Percentiles rank a stretch among this genome's conserved stretches.
Evolutionary conservation across 2,797 vertebrate species (phyloP).

Genomic region (Sphaeramia orbicularis): DNA sequence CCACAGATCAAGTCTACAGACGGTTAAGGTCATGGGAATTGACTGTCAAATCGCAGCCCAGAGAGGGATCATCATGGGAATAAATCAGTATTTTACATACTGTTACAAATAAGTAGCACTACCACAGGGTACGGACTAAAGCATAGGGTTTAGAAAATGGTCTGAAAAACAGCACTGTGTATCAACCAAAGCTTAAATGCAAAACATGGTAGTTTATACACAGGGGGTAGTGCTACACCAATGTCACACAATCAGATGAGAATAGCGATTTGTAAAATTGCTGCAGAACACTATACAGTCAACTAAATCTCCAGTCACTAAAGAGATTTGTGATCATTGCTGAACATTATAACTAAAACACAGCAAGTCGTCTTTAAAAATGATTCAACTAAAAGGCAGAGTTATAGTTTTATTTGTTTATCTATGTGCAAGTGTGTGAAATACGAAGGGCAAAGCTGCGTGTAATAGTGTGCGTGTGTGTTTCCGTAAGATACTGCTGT

Average conservation of each 20-base stretch:
- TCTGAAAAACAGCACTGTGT: conserved; percentile 36
- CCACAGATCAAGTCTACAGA: conserved; percentile 55
- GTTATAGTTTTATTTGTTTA: conserved; percentile 70
- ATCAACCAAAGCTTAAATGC: conserved; percentile 56
- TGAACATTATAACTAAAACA: conserved; percentile 54
- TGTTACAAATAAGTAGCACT: conserved; percentile 64
- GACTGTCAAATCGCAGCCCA: conserved; percentile 65
- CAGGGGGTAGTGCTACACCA: conserved; percentile 33
- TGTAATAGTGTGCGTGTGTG: conserved; percentile 64
- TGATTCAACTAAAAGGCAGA: conserved; percentile 63
- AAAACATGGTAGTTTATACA: conserved; percentile 40
- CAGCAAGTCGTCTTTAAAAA: conserved; percentile 57
- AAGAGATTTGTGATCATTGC: conserved; percentile 49
- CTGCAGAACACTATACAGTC: conserved; percentile 29
- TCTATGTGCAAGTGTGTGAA: conserved; percentile 62
- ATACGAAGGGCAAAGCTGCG: conserved; percentile 52
- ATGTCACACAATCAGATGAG: conserved; percentile 61
- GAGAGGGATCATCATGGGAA: conserved; percentile 64
- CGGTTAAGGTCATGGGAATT: conserved; percentile 64
- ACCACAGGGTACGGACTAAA: conserved; percentile 55
- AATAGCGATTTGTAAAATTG: conserved; percentile 59
- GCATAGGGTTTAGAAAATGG: conserved; percentile 38
- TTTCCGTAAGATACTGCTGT: conserved; percentile 64
- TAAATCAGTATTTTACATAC: conserved; percentile 66
- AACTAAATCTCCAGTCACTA: conserved; percentile 41